Evolutionary conservation across 2,888 invertebrate species (phyloP).

Genomic region (Eueremaeus valkanovi): DNA sequence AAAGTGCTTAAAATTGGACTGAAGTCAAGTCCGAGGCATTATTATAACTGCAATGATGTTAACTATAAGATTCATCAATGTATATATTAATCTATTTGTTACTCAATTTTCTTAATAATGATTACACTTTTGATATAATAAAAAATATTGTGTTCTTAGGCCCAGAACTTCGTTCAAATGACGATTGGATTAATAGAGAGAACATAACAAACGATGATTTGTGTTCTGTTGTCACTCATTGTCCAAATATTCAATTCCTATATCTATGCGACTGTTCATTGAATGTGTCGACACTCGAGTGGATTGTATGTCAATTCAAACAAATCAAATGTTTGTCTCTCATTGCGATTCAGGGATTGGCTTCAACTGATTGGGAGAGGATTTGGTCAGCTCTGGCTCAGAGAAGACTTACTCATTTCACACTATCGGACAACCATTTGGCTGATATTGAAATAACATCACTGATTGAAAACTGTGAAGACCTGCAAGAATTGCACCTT

Average conservation of each 20-base stretch:
- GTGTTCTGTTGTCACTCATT: background rate
- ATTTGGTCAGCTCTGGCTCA: background rate
- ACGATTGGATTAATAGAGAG: background rate
- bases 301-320: background rate
- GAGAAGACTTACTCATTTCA: background rate
- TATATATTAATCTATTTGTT: background rate
- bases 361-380: background rate
- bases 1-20: slow-evolving; percentile 5
- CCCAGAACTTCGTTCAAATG: background rate
- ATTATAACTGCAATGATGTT: slow-evolving; percentile 2
- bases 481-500: background rate
- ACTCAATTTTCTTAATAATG: background rate
- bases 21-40: background rate
- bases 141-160: too few species aligned
- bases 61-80: background rate
- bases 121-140: background rate
- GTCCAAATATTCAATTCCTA: slow-evolving; percentile 14
- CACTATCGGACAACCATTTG: background rate
- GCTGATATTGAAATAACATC: background rate
- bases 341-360: background rate
- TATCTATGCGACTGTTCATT: slow-evolving; percentile 4
- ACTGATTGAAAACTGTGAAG: background rate
- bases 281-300: slow-evolving; percentile 3
- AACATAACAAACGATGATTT: background rate
- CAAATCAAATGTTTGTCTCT: background rate